Evolutionary conservation across 2,113 vertebrate species (phyloP).

Genomic region (Phaetusa simplex): DNA sequence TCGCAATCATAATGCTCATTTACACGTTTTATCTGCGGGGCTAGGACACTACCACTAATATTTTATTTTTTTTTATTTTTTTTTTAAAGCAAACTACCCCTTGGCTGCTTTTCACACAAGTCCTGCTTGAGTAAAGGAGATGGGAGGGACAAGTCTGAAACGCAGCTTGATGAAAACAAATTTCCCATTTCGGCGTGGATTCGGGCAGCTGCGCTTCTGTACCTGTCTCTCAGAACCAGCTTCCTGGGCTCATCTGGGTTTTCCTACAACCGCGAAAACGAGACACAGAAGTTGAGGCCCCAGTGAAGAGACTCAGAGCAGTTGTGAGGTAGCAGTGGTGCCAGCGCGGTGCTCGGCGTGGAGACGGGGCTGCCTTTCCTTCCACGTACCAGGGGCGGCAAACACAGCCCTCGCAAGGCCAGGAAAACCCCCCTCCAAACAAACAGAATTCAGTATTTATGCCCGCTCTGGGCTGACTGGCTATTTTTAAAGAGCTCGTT

Average conservation of each 20-base stretch:
- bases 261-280: background rate
- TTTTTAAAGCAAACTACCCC: background rate
- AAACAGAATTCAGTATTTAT: background rate
- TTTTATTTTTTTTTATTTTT: background rate
- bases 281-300: background rate
- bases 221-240: background rate
- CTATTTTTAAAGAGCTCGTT: constrained; percentile 26
- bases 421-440: background rate
- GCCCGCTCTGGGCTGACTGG: background rate
- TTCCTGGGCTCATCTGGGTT: background rate
- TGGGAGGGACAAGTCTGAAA: background rate
- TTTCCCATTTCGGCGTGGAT: background rate
- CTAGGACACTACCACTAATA: background rate
- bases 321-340: background rate
- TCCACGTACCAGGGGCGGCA: background rate
- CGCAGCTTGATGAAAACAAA: background rate
- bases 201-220: background rate
- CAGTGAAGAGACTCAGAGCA: background rate
- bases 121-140: background rate
- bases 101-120: background rate
- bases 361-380: background rate
- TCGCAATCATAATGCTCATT: background rate
- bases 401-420: background rate
- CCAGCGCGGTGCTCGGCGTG: background rate
- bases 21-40: background rate